Evolutionary conservation across 2,797 vertebrate species (phyloP).

Genomic region (Pogonophryne albipinna): DNA sequence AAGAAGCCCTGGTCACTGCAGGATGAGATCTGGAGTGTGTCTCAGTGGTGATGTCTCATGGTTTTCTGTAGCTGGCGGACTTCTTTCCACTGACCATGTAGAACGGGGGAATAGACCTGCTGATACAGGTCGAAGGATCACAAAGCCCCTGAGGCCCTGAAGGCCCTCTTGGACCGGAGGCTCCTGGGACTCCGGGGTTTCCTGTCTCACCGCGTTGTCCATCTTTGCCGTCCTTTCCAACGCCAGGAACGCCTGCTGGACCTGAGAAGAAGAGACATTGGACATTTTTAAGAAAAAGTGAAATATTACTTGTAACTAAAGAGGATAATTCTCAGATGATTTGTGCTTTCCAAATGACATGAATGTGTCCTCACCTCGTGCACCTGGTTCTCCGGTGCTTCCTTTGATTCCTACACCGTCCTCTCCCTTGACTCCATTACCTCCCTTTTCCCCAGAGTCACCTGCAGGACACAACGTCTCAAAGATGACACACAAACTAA

Average conservation of each 20-base stretch:
- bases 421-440: conserved; percentile 82
- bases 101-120: conserved; percentile 76
- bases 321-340: too few relatives aligned
- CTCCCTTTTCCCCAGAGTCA: conserved; percentile 79
- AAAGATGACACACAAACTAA: conserved; percentile 12
- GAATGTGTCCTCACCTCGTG: conserved; percentile 75
- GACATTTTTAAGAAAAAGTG: background rate
- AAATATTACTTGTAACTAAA: too few relatives aligned
- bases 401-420: conserved; percentile 84
- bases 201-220: conserved; percentile 82
- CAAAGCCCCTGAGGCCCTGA: conserved; percentile 84
- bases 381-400: conserved; percentile 78
- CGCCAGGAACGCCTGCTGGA: conserved; percentile 75
- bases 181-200: conserved; percentile 77
- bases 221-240: conserved; percentile 83
- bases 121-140: conserved; percentile 85
- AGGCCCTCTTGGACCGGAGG: conserved; percentile 77
- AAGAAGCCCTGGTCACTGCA: conserved; percentile 40
- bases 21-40: conserved; percentile 61
- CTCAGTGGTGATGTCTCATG: conserved; percentile 65
- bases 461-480: conserved; percentile 65
- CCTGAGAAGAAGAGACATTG: conserved; percentile 61
- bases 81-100: conserved; percentile 85
- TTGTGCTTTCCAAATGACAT: background rate
- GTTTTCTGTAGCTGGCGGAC: conserved; percentile 77